These are phyloP conservation scores for Cherax quadricarinatus DNA, from an alignment of 1,140 invertebrate genomes.

Conservation along the genomic window DNA sequence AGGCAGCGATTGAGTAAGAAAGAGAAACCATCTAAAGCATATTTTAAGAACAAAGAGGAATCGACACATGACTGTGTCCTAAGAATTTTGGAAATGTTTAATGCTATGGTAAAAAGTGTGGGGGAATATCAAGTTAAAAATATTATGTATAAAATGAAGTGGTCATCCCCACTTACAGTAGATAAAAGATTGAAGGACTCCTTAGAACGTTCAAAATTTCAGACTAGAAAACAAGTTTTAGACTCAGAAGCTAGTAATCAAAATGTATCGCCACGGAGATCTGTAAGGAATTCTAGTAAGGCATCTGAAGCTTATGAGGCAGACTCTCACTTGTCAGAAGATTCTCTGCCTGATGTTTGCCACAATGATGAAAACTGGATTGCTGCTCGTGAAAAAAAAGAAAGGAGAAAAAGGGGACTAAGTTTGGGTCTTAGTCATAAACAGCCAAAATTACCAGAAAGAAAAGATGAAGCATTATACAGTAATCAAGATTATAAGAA, in stretches of 20 bases:
- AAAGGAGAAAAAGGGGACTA: neutral
- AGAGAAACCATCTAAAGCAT: neutral
- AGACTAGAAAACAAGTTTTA: neutral
- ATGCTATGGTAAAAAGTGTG: neutral
- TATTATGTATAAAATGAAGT: neutral
- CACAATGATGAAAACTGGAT: neutral
- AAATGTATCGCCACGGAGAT: neutral
- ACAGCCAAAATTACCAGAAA: neutral
- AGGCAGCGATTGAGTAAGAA: neutral
- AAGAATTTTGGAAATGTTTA: constrained; percentile 4
- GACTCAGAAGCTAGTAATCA: neutral
- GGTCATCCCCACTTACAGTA: neutral
- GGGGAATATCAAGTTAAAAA: neutral
- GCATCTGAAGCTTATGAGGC: neutral
- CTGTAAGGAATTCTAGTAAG: neutral
- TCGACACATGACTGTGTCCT: neutral
- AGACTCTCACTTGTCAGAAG: neutral
- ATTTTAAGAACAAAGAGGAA: neutral
- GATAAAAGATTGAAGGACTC: constrained; percentile 3
- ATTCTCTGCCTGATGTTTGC: neutral
- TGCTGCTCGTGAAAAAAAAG: neutral
- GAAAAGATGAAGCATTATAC: neutral
- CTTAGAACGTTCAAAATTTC: neutral
- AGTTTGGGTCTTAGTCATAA: neutral
- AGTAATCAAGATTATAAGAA: neutral